Base-by-base conservation (phyloP, 2,797 vertebrate genomes). In the Pangasius sanitwongsei region DNA sequence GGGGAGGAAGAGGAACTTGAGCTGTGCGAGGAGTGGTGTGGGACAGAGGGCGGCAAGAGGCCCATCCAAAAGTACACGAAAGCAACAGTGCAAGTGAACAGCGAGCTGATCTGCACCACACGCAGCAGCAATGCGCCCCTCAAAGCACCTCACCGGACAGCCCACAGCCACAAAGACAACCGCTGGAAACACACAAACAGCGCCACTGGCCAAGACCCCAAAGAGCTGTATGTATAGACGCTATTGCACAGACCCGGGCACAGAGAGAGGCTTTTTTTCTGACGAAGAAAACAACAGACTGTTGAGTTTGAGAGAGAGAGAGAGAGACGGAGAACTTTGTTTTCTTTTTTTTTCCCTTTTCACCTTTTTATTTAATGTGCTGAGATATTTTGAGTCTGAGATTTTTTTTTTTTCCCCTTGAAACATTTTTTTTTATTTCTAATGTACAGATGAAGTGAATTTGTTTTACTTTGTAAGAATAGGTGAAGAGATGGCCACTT, bases 161-260 rank as follows among this genome's bases (percentile, higher is more conserved):
- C 94, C 72, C 95, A 95, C 94, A 96, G 96, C 96, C 97, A 98
- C 95, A 97, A 98, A 97, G 98, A 99, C 96, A 99, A 99, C 97
- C 97, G 97, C 89, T 97, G 96, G 89, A 97, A 98, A 97, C 97
- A 97, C 93, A 93, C 95, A 95, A 97, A 96, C 85, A 94, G 96
- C 72, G 93, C 93, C 85, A 94, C 94, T 89, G 95, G 92, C 94
- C 96, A 97, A 96, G 95, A 97, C 94, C 96, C 94, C 95, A 97
- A 96, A 96, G 96, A 97, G 92, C 95, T 97, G 94, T 95, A 94
- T 94, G 95, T 97, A 94, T 97, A 96, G 96, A 96, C 92, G 92
- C 94, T 91, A 74, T 88, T 25, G 78, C 85, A 93, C 89, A 86
- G 90, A 92, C 87, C 90, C 91, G 91, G 61, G 88, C 86, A 91